Conservation (phyloP, 2,113 vertebrate species). For the Sturnira hondurensis region DNA sequence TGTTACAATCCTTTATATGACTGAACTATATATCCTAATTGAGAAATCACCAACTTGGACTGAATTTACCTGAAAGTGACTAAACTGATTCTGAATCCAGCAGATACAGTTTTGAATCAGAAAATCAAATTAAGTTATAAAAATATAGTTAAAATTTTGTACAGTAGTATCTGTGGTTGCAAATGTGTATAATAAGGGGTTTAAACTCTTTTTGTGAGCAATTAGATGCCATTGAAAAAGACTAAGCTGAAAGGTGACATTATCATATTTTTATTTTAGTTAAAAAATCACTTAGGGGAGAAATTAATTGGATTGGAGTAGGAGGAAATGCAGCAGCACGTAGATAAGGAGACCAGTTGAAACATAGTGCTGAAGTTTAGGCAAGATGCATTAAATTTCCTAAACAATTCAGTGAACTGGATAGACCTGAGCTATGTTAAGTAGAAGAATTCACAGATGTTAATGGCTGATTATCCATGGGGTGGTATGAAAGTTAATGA, state of each 20-base stretch:
- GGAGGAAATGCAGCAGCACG: slow-evolving; percentile 12
- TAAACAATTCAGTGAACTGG: not conserved
- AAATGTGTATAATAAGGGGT: not conserved
- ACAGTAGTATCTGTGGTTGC: not conserved
- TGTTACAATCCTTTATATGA: not conserved
- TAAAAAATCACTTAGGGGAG: slow-evolving; percentile 47
- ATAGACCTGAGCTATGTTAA: not conserved
- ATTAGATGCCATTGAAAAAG: slow-evolving; percentile 14
- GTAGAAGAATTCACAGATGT: not conserved
- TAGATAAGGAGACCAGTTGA: slow-evolving; percentile 27
- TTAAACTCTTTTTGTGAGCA: slow-evolving; percentile 27
- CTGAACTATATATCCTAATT: not conserved
- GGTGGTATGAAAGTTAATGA: not conserved
- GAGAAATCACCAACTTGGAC: not conserved
- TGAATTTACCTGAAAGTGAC: not conserved
- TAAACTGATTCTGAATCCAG: not conserved
- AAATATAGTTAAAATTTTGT: slow-evolving; percentile 1
- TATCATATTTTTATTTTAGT: slow-evolving; percentile 44
- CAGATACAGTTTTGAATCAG: not conserved
- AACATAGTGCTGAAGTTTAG: not conserved
- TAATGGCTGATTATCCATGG: not conserved
- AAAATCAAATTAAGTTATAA: not conserved
- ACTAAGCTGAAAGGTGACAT: not conserved
- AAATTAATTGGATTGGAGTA: slow-evolving; percentile 53
- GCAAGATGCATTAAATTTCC: not conserved